Evolutionary conservation across 2,113 vertebrate genomes (phyloP), one percentile per base, ranked within the genome.

Genomic region (Lepisosteus oculatus): DNA sequence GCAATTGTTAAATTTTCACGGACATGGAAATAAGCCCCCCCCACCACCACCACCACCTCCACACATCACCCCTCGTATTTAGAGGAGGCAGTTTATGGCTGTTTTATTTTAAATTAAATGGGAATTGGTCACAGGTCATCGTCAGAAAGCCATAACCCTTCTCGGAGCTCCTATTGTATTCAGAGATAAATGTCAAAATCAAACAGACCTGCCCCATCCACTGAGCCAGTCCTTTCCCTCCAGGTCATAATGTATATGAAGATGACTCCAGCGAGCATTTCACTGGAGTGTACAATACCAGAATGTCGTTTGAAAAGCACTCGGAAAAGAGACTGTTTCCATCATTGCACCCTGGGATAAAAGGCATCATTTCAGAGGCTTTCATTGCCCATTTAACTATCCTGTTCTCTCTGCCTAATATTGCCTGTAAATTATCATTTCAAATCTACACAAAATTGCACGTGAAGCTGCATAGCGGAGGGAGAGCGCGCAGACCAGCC

Each of bases 91-190:
- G 76, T 81, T 85, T 88, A 68, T 45, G 76, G 67, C 67, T 71
- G 72, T 83, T 83, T 84, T 83, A 86, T 87, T 85, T 83, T 63
- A 72, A 80, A 83, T 82, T 79, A 78, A 84, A 88, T 80, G 77
- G 76, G 70, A 77, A 76, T 75, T 76, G 82, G 70, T 81, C 80
- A 43, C 55, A 79, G 83, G 84, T 87, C 83, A 78, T 79, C 80
- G 76, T 74, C 65, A 45, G 78, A 69, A 69, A 61, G 80, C 72
- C 57, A 68, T 75, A 78, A 78, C 82, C 79, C 68, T 66, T 59
- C 56, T 51, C 78, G 80, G 75, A 71, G 43, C 79, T 78, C 75
- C 69, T 70, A 79, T 80, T 84, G 80, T 81, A 70, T 55, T 44
- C 65, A 68, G 55, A 78, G 74, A 85, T 82, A 72, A 76, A 67